phyloP scores from a whole-genome alignment of 2,113 vertebrate genomes.

The Misgurnus anguillicaudatus region DNA sequence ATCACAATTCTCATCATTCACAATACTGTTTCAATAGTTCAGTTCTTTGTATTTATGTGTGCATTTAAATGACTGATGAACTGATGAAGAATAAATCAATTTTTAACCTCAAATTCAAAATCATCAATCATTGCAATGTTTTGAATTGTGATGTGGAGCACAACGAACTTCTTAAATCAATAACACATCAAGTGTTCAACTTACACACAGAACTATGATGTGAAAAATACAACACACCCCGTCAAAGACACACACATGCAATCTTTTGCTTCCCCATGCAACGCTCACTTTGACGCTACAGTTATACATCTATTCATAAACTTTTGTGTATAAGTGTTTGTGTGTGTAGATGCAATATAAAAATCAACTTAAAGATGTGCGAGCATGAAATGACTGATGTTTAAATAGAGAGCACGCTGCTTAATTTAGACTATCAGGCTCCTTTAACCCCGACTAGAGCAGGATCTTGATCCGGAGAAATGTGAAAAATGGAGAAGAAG shows the following conservation, averaged over 20 bases:
- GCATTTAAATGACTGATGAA: background rate
- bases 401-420: background rate
- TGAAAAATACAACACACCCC: background rate
- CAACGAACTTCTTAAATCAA: no score
- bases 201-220: background rate
- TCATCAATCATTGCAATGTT: background rate
- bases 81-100: background rate
- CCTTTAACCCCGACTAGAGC: background rate
- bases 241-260: background rate
- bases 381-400: constrained; percentile 18
- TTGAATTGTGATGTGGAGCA: background rate
- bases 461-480: constrained; percentile 28
- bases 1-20: background rate
- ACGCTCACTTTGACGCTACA: background rate
- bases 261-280: background rate
- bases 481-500: constrained; percentile 17
- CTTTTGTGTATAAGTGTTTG: constrained; percentile 3
- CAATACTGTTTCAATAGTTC: background rate
- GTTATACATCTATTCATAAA: background rate
- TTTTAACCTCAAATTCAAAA: no score
- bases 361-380: constrained; percentile 27
- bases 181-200: background rate
- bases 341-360: constrained; percentile 20
- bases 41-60: background rate
- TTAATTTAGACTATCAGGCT: background rate